These are phyloP conservation scores for Corapipo altera DNA, from an alignment of 2,113 vertebrate genomes.

Conservation along the genomic window DNA sequence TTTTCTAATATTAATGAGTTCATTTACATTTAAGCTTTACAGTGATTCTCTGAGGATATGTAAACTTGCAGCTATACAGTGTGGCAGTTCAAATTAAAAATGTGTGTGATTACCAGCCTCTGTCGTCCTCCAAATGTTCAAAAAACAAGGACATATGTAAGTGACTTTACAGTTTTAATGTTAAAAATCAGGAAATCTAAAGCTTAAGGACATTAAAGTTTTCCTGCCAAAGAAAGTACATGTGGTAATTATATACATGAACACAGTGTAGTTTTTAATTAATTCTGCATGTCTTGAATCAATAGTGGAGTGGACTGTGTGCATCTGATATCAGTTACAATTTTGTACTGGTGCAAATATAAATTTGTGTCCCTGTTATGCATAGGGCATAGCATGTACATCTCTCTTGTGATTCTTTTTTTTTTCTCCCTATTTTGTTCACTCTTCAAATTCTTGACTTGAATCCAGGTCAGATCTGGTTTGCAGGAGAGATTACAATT, in stretches of 20 bases:
- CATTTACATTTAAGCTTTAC: background rate
- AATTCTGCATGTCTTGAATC: background rate
- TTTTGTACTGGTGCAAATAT: background rate
- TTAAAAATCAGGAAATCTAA: background rate
- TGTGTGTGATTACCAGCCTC: background rate
- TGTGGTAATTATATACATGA: background rate
- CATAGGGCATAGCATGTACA: background rate
- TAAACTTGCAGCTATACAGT: background rate
- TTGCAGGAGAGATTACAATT: constrained; percentile 43
- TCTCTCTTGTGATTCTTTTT: background rate
- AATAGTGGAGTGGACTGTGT: background rate
- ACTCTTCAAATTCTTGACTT: constrained; percentile 46
- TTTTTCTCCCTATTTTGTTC: background rate
- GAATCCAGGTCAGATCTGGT: constrained; percentile 53
- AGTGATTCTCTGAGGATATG: background rate
- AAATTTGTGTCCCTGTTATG: background rate
- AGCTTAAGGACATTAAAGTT: background rate
- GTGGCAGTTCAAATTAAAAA: background rate
- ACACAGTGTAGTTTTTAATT: background rate
- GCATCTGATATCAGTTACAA: background rate
- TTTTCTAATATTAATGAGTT: background rate
- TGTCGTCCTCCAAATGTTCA: background rate
- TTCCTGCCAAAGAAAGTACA: background rate
- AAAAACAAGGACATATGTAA: background rate
- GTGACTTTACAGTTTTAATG: background rate